A percentile compares a stretch with the other conserved stretches of the same genome.
Evolutionary conservation across 2,113 vertebrate species (phyloP).

Genomic region (Agelaius phoeniceus): DNA sequence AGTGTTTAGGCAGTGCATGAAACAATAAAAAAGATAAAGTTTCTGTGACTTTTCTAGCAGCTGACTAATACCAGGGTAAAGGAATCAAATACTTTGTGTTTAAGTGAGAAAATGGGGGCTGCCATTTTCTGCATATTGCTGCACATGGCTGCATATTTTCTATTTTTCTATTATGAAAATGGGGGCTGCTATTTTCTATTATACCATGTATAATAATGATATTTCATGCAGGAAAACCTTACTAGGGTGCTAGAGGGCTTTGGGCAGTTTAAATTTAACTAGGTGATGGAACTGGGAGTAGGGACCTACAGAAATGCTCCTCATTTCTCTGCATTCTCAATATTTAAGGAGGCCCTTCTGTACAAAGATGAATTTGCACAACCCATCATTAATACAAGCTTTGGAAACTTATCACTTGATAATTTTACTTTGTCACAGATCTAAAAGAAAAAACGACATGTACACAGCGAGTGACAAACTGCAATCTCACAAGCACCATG

Average conservation of each 20-base stretch:
- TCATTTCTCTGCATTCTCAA: not conserved
- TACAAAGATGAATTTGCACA: not conserved
- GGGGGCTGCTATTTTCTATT: not conserved
- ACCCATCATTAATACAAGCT: slow-evolving; percentile 37
- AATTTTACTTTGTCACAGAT: not conserved
- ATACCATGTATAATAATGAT: not conserved
- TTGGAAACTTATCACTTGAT: not conserved
- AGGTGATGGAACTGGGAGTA: not conserved
- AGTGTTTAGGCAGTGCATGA: not conserved
- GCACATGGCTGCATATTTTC: not conserved
- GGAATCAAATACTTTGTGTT: not conserved
- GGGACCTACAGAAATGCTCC: not conserved
- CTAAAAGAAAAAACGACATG: slow-evolving; percentile 30
- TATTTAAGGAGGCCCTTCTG: not conserved
- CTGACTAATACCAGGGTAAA: not conserved
- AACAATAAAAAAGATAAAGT: not conserved
- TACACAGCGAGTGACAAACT: slow-evolving; percentile 70
- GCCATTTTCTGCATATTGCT: too few species aligned
- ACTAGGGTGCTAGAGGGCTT: not conserved
- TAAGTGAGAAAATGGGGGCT: not conserved
- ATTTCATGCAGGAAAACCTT: not conserved
- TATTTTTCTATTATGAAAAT: not conserved
- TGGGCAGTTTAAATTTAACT: not conserved
- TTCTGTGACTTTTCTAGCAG: not conserved
- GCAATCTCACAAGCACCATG: slow-evolving; percentile 64